phyloP scores from a whole-genome alignment of 2,888 invertebrate species.

The Celastrina argiolus region DNA sequence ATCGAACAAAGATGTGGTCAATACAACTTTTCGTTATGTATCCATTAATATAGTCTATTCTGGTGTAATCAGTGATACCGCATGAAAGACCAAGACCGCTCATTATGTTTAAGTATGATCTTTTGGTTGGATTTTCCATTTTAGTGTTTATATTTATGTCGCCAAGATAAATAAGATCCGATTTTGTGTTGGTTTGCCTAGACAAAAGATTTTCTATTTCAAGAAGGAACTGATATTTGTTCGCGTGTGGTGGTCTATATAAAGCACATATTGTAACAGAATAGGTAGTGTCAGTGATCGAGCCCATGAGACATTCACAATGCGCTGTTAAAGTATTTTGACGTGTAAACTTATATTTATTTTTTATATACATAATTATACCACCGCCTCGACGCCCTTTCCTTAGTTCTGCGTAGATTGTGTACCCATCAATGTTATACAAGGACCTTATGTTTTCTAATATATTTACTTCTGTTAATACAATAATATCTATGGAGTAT shows the following conservation, averaged over 20 bases:
- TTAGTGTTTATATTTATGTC: conserved; percentile 10
- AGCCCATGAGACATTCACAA: too few relatives aligned
- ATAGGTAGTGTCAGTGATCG: too few relatives aligned
- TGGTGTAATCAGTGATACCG: conserved; percentile 21
- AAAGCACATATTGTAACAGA: too few relatives aligned
- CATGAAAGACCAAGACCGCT: conserved; percentile 18
- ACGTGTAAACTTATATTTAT: too few relatives aligned
- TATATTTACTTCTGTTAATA: background rate
- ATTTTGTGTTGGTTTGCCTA: background rate
- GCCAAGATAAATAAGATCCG: background rate
- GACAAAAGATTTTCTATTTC: conserved; percentile 8
- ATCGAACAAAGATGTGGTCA: conserved; percentile 6
- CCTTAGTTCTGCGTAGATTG: too few relatives aligned
- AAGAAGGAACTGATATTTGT: background rate
- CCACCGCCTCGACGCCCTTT: too few relatives aligned
- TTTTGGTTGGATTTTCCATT: conserved; percentile 3
- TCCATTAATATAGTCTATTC: conserved; percentile 18
- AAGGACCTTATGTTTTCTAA: background rate
- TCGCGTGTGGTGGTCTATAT: background rate
- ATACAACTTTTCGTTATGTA: conserved; percentile 1
- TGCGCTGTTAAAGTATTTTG: too few relatives aligned
- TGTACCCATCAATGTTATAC: too few relatives aligned
- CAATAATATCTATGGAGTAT: background rate
- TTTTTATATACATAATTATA: too few relatives aligned
- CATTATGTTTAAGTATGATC: conserved; percentile 12